Percentiles rank a stretch among this genome's conserved stretches.
These are phyloP conservation scores for Tinea trinotella DNA, from an alignment of 2,888 invertebrate species.

Conservation along the genomic window DNA sequence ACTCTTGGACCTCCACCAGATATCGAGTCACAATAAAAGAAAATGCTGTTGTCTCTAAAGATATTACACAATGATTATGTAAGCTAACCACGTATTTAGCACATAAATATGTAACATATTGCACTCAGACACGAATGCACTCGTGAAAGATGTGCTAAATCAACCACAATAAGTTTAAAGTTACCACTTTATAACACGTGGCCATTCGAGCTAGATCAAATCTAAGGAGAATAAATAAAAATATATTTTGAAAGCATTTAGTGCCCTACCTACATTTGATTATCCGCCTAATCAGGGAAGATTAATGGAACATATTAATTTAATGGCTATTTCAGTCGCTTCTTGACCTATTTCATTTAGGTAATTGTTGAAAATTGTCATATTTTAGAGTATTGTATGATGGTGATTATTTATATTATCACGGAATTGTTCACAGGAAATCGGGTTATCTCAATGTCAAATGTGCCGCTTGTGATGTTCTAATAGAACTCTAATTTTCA, in stretches of 20 bases:
- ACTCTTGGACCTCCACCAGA: no score
- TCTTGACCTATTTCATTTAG: neutral
- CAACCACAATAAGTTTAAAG: no score
- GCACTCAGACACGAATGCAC: neutral
- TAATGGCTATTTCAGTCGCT: neutral
- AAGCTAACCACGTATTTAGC: neutral
- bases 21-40: no score
- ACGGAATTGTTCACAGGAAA: conserved; percentile 41
- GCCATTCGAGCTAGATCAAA: no score
- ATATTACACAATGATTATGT: neutral
- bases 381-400: neutral
- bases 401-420: neutral
- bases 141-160: no score
- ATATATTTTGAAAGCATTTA: neutral
- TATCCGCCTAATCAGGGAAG: conserved; percentile 4
- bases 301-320: conserved; percentile 10
- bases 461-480: neutral
- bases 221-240: neutral
- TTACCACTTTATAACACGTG: no score
- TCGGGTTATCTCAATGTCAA: conserved; percentile 53
- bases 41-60: no score
- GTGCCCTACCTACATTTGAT: conserved; percentile 8
- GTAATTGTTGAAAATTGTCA: neutral
- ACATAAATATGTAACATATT: neutral
- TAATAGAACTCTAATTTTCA: no score